Conservation (phyloP, 2,888 invertebrate species). For the Clusia tigrina region DNA sequence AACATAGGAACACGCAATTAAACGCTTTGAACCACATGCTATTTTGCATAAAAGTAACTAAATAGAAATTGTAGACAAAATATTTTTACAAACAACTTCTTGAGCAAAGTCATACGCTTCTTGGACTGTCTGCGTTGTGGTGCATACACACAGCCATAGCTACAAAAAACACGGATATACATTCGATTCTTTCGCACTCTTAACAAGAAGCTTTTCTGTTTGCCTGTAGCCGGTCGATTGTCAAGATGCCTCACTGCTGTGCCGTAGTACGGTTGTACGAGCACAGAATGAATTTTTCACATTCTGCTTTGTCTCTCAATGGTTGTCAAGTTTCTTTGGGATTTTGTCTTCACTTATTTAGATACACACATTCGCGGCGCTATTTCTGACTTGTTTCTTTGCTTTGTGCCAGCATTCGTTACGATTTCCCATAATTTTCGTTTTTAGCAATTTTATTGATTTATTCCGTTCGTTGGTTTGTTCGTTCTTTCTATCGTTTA, state of each 20-base stretch:
- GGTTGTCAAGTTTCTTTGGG: constrained; percentile 12
- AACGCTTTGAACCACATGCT: no score
- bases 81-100: no score
- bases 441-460: constrained; percentile 5
- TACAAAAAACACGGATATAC: constrained; percentile 18
- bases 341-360: constrained; percentile 16
- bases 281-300: not conserved
- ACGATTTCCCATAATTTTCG: not conserved
- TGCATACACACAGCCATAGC: no score
- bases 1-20: no score
- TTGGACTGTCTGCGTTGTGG: no score
- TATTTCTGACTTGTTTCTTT: not conserved
- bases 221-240: constrained; percentile 1
- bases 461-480: not conserved
- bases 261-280: constrained; percentile 3
- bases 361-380: constrained; percentile 23
- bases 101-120: no score
- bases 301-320: constrained; percentile 17
- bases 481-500: not conserved
- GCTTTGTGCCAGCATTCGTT: not conserved
- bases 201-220: constrained; percentile 10
- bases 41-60: no score
- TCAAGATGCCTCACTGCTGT: not conserved
- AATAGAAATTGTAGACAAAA: no score
- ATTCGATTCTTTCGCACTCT: constrained; percentile 30